A percentile compares a stretch with the other conserved stretches of the same genome.
phyloP scores from a whole-genome alignment of 2,797 vertebrate species.

The Danio jaintianensis region DNA sequence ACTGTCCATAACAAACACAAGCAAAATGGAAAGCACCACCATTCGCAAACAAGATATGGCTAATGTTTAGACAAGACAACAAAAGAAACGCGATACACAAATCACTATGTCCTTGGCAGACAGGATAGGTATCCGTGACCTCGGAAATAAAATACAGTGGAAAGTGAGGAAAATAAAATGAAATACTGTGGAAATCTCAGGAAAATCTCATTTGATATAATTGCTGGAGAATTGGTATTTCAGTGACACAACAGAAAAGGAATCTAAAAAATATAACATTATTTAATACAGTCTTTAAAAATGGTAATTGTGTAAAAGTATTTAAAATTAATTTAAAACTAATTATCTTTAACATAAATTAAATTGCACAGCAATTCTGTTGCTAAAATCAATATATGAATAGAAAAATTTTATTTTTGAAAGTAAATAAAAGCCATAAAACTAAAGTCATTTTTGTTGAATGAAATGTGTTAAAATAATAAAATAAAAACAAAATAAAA shows the following conservation, averaged over 20 bases:
- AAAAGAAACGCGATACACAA: conserved; percentile 16
- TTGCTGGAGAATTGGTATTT: not conserved
- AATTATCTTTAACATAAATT: not conserved
- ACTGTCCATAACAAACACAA: not conserved
- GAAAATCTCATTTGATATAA: not conserved
- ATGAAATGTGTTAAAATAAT: too few relatives aligned
- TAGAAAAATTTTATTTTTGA: too few relatives aligned
- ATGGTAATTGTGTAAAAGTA: not conserved
- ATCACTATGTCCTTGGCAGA: not conserved
- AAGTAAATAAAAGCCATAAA: too few relatives aligned
- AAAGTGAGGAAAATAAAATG: not conserved
- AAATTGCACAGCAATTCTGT: too few relatives aligned
- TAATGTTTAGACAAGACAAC: conserved; percentile 25
- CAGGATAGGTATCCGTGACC: not conserved
- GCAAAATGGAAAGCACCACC: conserved; percentile 4
- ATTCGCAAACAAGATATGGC: conserved; percentile 6
- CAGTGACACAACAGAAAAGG: not conserved
- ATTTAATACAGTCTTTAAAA: too few relatives aligned
- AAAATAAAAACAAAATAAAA: too few relatives aligned
- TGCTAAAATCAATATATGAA: too few relatives aligned
- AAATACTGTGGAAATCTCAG: too few relatives aligned
- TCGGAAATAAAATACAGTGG: not conserved
- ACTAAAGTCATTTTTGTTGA: too few relatives aligned
- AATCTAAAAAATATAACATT: too few relatives aligned
- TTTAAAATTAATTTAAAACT: not conserved